Percentiles rank a stretch among this genome's conserved stretches.
These are phyloP conservation scores for Melitaea athalia DNA, from an alignment of 2,888 invertebrate genomes.

Conservation along the genomic window DNA sequence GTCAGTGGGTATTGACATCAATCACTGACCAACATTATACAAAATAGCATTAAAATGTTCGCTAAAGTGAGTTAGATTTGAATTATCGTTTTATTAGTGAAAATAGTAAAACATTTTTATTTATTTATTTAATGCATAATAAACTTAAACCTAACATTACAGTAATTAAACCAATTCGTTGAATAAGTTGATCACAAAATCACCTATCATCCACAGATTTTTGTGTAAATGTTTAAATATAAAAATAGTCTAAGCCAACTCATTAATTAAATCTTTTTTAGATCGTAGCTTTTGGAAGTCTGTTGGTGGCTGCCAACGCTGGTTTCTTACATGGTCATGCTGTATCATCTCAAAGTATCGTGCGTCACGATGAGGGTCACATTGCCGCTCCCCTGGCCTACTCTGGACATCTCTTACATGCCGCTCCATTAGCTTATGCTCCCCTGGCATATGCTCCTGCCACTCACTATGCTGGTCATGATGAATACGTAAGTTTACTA, in stretches of 20 bases:
- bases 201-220: too few relatives aligned
- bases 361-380: conserved; percentile 53
- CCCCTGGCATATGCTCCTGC: conserved; percentile 48
- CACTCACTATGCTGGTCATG: conserved; percentile 45
- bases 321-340: conserved; percentile 58
- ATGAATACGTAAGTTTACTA: conserved; percentile 47
- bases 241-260: neutral
- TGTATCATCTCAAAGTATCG: conserved; percentile 58
- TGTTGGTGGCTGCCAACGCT: conserved; percentile 61
- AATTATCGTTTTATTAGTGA: neutral
- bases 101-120: too few relatives aligned
- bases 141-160: too few relatives aligned
- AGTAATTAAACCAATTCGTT: too few relatives aligned
- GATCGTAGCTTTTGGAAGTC: conserved; percentile 50
- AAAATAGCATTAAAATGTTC: conserved; percentile 63
- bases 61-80: conserved; percentile 56
- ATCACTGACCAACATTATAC: conserved; percentile 57
- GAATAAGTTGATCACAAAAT: too few relatives aligned
- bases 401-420: conserved; percentile 49
- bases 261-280: conserved; percentile 31
- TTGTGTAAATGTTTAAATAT: neutral
- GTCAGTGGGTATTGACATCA: conserved; percentile 54
- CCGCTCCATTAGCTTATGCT: conserved; percentile 46
- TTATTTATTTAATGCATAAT: too few relatives aligned
- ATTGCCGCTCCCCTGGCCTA: conserved; percentile 41